Conservation (phyloP, 1,140 invertebrate genomes). For the Cotesia glomerata region DNA sequence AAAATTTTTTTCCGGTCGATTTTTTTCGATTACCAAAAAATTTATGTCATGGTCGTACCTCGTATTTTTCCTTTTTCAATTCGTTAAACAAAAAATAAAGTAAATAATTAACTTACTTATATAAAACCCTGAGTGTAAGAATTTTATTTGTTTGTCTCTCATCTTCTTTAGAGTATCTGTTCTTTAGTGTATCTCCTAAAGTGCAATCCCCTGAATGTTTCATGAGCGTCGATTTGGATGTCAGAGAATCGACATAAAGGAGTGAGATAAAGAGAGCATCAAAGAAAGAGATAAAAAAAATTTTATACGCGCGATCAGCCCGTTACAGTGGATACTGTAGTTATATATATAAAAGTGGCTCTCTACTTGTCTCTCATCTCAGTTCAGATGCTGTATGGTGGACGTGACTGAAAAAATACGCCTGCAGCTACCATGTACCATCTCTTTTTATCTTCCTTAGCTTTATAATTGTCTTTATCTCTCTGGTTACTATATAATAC, state of each 20-base stretch:
- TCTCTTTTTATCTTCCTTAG: too few relatives aligned
- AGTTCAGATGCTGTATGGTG: neutral
- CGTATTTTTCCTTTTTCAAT: neutral
- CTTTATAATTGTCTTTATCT: too few relatives aligned
- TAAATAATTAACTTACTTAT: too few relatives aligned
- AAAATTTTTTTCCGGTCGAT: too few relatives aligned
- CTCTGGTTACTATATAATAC: too few relatives aligned
- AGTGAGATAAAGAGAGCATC: neutral
- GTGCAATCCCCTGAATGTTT: neutral
- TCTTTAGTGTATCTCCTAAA: neutral
- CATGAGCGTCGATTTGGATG: slow-evolving; percentile 2
- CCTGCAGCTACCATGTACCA: neutral
- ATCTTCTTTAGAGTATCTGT: neutral
- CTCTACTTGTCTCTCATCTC: too few relatives aligned
- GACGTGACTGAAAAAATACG: slow-evolving; percentile 33
- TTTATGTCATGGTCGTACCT: neutral
- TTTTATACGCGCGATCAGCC: neutral
- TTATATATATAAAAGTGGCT: too few relatives aligned
- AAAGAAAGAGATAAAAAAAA: neutral
- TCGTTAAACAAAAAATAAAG: too few relatives aligned
- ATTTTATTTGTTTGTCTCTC: neutral
- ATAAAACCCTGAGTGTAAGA: too few relatives aligned
- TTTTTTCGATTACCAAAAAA: too few relatives aligned
- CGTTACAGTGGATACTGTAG: slow-evolving; percentile 3
- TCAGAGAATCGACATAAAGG: slow-evolving; percentile 6